Evolutionary conservation across 2,797 vertebrate genomes (phyloP).

Genomic region (Sebastes dallii): DNA sequence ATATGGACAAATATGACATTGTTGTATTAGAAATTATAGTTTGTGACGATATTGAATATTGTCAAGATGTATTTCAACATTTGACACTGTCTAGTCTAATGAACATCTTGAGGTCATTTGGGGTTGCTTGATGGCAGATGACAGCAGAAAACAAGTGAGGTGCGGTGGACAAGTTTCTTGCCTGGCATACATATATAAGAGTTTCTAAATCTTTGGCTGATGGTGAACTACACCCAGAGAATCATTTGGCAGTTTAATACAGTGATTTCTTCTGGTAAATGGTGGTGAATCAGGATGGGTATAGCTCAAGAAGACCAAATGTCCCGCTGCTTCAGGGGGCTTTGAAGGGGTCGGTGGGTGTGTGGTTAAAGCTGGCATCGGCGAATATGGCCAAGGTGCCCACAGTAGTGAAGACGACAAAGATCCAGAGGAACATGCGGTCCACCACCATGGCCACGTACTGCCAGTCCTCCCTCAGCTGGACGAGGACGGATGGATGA

Average conservation of each 20-base stretch:
- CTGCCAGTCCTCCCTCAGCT: constrained; percentile 92
- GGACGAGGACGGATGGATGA: background rate
- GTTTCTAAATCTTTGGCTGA: background rate
- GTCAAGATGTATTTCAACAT: background rate
- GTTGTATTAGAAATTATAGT: background rate
- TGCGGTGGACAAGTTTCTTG: background rate
- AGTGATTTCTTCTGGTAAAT: background rate
- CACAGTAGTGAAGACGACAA: constrained; percentile 85
- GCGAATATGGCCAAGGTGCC: constrained; percentile 90
- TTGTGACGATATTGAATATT: background rate
- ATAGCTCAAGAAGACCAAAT: background rate
- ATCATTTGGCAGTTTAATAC: background rate
- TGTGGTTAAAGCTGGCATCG: constrained; percentile 85
- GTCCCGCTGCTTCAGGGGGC: constrained; percentile 43
- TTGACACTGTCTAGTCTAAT: background rate
- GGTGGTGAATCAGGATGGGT: background rate
- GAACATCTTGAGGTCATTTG: background rate
- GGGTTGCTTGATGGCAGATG: background rate
- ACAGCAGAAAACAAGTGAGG: background rate
- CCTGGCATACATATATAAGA: background rate
- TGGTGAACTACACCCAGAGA: background rate
- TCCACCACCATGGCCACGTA: constrained; percentile 93
- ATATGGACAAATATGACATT: background rate
- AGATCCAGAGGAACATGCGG: constrained; percentile 88
- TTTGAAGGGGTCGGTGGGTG: constrained; percentile 80